phyloP scores from a whole-genome alignment of 1,140 invertebrate genomes.

The Drosophila triauraria region DNA sequence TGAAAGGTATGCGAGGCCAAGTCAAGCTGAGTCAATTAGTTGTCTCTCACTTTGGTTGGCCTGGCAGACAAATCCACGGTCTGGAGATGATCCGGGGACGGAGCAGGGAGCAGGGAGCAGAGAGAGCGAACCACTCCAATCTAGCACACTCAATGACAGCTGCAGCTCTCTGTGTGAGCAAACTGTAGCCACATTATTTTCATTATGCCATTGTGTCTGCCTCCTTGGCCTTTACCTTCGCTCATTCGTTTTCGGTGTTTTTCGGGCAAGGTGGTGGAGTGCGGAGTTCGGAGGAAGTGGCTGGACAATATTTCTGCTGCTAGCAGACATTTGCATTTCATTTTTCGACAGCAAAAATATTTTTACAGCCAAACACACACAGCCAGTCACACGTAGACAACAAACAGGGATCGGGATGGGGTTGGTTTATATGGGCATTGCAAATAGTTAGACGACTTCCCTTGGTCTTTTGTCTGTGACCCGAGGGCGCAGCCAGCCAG shows the following conservation, averaged over 20 bases:
- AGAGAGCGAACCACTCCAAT: constrained; percentile 28
- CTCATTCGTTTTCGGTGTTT: constrained; percentile 14
- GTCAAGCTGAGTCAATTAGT: constrained; percentile 54
- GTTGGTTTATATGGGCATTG: constrained; percentile 39
- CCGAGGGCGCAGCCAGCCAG: constrained; percentile 37
- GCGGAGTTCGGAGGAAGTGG: background rate
- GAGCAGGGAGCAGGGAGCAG: background rate
- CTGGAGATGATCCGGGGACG: constrained; percentile 13
- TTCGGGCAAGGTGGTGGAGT: background rate
- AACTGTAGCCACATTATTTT: constrained; percentile 79
- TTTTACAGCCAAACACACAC: constrained; percentile 42
- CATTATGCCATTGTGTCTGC: constrained; percentile 70
- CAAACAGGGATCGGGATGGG: constrained; percentile 18
- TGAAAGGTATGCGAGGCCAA: constrained; percentile 48
- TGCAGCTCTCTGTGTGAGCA: constrained; percentile 57
- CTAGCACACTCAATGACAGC: constrained; percentile 74
- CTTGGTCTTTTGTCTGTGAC: constrained; percentile 71
- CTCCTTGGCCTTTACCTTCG: constrained; percentile 52
- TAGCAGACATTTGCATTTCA: constrained; percentile 77
- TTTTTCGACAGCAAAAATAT: constrained; percentile 79
- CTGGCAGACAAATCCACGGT: constrained; percentile 61
- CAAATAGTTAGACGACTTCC: constrained; percentile 78
- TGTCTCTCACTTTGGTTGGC: constrained; percentile 35
- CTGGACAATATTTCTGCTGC: constrained; percentile 67
- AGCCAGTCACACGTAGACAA: constrained; percentile 15